Evolutionary conservation across 2,797 vertebrate genomes (phyloP), one percentile per base, ranked within the genome.

Genomic region (Euthynnus affinis): DNA sequence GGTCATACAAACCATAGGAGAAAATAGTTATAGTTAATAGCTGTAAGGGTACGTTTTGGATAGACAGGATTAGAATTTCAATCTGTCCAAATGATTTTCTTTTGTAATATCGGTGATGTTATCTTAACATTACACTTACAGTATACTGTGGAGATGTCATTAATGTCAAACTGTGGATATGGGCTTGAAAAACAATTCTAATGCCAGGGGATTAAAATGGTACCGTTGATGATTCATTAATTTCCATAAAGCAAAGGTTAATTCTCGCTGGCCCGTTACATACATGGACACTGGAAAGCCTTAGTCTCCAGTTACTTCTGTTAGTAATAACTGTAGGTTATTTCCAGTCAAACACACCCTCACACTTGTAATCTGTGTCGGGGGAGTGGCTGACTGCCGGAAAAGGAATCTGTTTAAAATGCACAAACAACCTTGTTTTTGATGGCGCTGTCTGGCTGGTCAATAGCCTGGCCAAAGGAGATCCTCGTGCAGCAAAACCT

Each of bases 371-470:
- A 77, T 76, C 42, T 20, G 84, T 74, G 76, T 71, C 17, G 71
- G 56, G 71, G 85, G 72, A 55, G 81, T 75, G 76, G 60, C 69
- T 57, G 81, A 84, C 80, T 75, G 80, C 72, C 8, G 18, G 20
- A 66, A 67, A 74, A 76, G 72, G 66, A 80, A 89, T 87, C 76
- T 69, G 80, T 89, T 88, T 74, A 67, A 91, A 88, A 91, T 91
- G 90, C 91, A 94, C 93, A 94, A 93, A 91, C 58, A 84, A 91
- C 82, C 92, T 94, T 90, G 93, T 95, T 95, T 95, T 94, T 92
- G 93, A 95, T 94, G 93, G 93, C 93, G 91, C 92, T 87, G 88
- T 85, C 85, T 81, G 91, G 86, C 87, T 76, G 79, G 84, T 91
- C 83, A 76, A 29, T 71, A 76, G 79, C 72, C 80, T 34, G 83